Percentiles rank a stretch among this genome's conserved stretches.
These are phyloP conservation scores for Pelobates cultripes DNA, from an alignment of 2,797 vertebrate species.

Conservation along the genomic window DNA sequence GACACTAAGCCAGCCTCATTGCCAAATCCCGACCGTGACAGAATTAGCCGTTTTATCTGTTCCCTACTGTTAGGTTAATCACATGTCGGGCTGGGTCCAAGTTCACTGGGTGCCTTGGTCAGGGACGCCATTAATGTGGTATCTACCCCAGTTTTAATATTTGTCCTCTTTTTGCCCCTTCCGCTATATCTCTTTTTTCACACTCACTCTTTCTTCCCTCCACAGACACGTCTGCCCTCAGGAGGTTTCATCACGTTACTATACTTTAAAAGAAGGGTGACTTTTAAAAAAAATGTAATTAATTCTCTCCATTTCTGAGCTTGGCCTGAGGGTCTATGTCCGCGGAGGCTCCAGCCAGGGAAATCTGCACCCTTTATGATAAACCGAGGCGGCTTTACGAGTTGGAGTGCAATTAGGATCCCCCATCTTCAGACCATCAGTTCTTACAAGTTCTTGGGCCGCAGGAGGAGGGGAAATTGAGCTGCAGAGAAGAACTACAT, in stretches of 20 bases:
- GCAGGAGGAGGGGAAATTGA: background rate
- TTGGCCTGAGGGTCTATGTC: conserved; percentile 84
- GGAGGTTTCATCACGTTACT: conserved; percentile 65
- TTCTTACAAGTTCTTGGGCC: conserved; percentile 46
- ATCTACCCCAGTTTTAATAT: too few species aligned
- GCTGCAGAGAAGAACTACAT: background rate
- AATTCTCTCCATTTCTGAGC: conserved; percentile 98
- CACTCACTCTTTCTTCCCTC: conserved; percentile 49
- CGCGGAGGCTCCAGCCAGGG: conserved; percentile 84
- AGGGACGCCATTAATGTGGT: too few species aligned
- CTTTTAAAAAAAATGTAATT: conserved; percentile 88
- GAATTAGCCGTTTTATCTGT: too few species aligned
- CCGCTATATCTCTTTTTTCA: conserved; percentile 56
- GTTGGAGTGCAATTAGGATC: conserved; percentile 66
- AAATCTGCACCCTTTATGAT: conserved; percentile 99
- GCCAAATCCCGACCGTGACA: too few species aligned
- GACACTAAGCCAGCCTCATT: too few species aligned
- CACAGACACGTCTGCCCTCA: conserved; percentile 52
- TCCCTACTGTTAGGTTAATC: too few species aligned
- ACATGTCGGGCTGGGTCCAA: too few species aligned
- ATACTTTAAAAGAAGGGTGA: conserved; percentile 91
- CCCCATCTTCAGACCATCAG: conserved; percentile 57
- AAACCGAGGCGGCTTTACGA: conserved; percentile 80
- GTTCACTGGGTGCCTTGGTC: too few species aligned
- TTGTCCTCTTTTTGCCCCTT: background rate